These are phyloP conservation scores for Neoarius graeffei DNA, from an alignment of 2,113 vertebrate genomes.

Conservation along the genomic window DNA sequence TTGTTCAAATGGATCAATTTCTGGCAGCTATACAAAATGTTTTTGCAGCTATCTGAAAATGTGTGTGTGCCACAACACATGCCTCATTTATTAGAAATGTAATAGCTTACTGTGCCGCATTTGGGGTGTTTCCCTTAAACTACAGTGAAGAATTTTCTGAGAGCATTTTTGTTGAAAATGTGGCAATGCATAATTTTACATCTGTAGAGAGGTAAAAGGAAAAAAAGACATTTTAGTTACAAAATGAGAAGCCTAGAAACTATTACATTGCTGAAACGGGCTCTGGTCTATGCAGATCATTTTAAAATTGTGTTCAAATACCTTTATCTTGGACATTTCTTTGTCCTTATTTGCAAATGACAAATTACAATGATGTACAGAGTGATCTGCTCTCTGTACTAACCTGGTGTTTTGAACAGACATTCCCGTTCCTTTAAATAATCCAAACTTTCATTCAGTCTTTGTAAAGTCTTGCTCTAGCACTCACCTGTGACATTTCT, in stretches of 20 bases:
- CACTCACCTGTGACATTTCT: neutral
- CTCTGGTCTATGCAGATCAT: constrained; percentile 23
- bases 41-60: constrained; percentile 42
- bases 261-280: constrained; percentile 30
- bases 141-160: constrained; percentile 17
- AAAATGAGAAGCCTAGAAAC: constrained; percentile 14
- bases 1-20: constrained; percentile 40
- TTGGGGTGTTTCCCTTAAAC: constrained; percentile 23
- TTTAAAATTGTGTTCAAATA: neutral
- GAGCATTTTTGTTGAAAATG: too few species aligned
- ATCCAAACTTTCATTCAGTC: neutral
- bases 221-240: neutral
- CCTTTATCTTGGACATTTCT: neutral
- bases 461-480: neutral
- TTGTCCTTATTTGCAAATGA: neutral
- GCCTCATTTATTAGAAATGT: constrained; percentile 34
- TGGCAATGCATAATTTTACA: neutral
- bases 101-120: constrained; percentile 49
- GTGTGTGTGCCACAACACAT: constrained; percentile 30
- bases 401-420: neutral
- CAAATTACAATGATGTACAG: too few species aligned
- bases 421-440: neutral
- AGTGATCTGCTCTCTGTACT: neutral
- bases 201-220: neutral
- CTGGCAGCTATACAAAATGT: constrained; percentile 43